phyloP scores from a whole-genome alignment of 2,113 vertebrate genomes.

The Orthonyx spaldingii region DNA sequence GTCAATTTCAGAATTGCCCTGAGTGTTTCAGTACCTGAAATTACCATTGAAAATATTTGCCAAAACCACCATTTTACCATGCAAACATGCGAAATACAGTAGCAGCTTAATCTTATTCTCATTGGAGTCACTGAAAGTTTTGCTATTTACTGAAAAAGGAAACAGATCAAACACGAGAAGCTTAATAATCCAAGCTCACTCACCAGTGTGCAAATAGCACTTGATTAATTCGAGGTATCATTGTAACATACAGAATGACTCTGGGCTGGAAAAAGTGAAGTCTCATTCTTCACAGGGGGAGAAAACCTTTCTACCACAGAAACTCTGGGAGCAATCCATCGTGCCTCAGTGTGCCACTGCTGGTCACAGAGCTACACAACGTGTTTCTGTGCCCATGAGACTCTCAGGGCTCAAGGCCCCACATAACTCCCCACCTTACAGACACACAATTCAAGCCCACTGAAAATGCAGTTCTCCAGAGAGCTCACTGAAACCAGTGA shows the following conservation, averaged over 20 bases:
- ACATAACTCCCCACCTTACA: fast-evolving
- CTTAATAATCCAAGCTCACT: not conserved
- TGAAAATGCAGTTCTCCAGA: not conserved
- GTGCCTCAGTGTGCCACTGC: no score
- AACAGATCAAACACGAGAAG: conserved; percentile 5
- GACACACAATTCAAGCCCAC: not conserved
- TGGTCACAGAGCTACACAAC: not conserved
- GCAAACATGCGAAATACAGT: conserved; percentile 31
- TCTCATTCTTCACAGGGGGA: not conserved
- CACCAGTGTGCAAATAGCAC: not conserved
- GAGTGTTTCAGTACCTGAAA: not conserved
- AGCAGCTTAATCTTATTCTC: conserved; percentile 40
- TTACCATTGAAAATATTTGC: not conserved
- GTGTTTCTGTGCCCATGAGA: not conserved
- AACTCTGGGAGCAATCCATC: not conserved
- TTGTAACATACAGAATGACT: not conserved
- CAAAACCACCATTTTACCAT: not conserved
- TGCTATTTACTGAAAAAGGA: conserved; percentile 25
- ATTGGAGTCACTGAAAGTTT: conserved; percentile 3
- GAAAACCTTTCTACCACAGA: not conserved
- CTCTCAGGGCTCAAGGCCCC: fast-evolving
- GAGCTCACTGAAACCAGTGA: not conserved
- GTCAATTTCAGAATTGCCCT: not conserved
- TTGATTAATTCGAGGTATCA: not conserved
- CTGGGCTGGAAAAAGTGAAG: not conserved